Evolutionary conservation across 2,113 vertebrate species (phyloP), one percentile per base, ranked within the genome.

Genomic region (Melanocharis versteri): DNA sequence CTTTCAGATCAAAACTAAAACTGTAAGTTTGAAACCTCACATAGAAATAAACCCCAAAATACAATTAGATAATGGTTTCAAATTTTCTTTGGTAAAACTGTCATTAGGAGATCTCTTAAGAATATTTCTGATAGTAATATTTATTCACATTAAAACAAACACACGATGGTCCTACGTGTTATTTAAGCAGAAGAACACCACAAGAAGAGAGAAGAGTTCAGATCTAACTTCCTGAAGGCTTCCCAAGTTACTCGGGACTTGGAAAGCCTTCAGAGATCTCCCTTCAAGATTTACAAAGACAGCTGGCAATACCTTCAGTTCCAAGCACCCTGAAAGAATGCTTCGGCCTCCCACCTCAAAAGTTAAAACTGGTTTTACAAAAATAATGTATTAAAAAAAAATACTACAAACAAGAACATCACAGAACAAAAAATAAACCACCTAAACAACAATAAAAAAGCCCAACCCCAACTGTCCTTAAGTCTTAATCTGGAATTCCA

Each of bases 111-210:
- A 68, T 13, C 2, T 24, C 19, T 42, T 77, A 19, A 5, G 11
- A 83, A 61, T 31, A n/a, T 39, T 78, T 71, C 8, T 83, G 50
- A 56, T 17, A 76, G 57, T 28, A 54, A 16, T 39, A 66, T 47
- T 83, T 37, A 69, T 42, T 51, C 53, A 40, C 1, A 0, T 73
- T 44, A 48, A 78, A 90, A 65, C 19, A 80, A 76, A 89, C 21
- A 57, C 14, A 50, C 0, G 0, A 28, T 48, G 11, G 24, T 24
- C 20, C 30, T 60, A 57, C 1, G 2, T 57, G 28, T 68, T 69
- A 61, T 76, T 94, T 93, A 87, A 72, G 65, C 7, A 68, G 20
- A 92, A 31, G 3, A 80, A 44, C 13, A 89, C 30, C 53, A 60
- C 4, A 51, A 35, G 62, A 40, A 85, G 17, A 84, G 42, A 45